Evolutionary conservation across 2,888 invertebrate species (phyloP), one percentile per base, ranked within the genome.

Genomic region (Ophioninae sp.): DNA sequence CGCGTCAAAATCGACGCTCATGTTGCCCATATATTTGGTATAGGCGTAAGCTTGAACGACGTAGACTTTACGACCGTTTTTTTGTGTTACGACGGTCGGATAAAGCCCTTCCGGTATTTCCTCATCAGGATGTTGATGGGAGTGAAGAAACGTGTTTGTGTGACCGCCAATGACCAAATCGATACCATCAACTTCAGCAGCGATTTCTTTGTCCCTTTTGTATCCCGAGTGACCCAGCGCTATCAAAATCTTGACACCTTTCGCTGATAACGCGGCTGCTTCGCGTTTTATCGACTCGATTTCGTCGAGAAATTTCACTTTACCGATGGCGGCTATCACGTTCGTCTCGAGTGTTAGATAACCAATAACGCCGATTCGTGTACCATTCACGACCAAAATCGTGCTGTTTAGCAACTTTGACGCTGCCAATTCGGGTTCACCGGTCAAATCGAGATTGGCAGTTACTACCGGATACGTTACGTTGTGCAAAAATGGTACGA

Each of bases 111-210:
- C 95, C 0, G 96, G 94, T 41, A 92, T 90, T 89, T 98, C 98
- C 0, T 92, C 89, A 89, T 97, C 96, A 0, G 97, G 97, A 17
- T 84, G 64, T 62, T 87, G 85, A 81, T 97, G 98, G 86, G 95
- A 96, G 94, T 96, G 98, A 8, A 98, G 93, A 91, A 98, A 98
- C 0, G 98, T 98, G 90, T 98, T 97, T 0, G 97, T 96, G 90
- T 98, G 98, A 0, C 98, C 98, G 5, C 98, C 98, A 80, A 98
- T 95, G 0, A 98, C 97, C 56, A 98, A 91, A 93, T 98, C 98
- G 8, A 98, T 95, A 30, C 96, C 96, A 17, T 96, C 95, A 2
- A 98, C 96, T 86, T 96, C 94, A 75, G 92, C 92, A 0, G 97
- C 98, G 84, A 98, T 97, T 90, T 95, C 94, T 90, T 95, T 93